These are phyloP conservation scores for Lagria hirta DNA, from an alignment of 2,888 invertebrate genomes.

Conservation along the genomic window DNA sequence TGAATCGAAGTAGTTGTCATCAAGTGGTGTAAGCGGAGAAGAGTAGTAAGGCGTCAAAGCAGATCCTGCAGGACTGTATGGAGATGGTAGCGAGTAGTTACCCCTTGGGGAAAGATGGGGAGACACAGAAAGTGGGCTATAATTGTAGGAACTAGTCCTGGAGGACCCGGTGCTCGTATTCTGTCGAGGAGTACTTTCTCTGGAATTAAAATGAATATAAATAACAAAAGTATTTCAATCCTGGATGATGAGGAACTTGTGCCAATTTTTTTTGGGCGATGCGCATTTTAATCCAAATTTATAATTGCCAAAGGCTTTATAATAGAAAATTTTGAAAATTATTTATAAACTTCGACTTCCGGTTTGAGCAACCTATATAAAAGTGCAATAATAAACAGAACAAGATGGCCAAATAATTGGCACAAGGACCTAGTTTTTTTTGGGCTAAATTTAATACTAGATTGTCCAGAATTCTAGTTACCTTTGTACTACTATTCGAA, in stretches of 20 bases:
- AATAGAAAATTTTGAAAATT: no score
- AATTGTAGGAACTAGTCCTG: slow-evolving; percentile 53
- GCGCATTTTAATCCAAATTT: no score
- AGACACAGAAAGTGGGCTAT: slow-evolving; percentile 53
- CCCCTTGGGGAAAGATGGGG: slow-evolving; percentile 52
- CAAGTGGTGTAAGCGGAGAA: slow-evolving; percentile 49
- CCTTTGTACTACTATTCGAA: slow-evolving; percentile 83
- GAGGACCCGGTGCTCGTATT: slow-evolving; percentile 57
- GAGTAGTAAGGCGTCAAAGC: slow-evolving; percentile 51
- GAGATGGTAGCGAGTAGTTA: slow-evolving; percentile 24
- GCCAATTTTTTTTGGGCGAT: no score
- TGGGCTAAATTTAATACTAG: slow-evolving; percentile 4
- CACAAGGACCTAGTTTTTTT: slow-evolving; percentile 2
- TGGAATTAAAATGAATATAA: slow-evolving; percentile 31
- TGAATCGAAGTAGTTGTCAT: slow-evolving; percentile 47
- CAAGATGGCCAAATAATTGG: slow-evolving; percentile 8
- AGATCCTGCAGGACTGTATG: slow-evolving; percentile 56
- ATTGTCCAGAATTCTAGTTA: slow-evolving; percentile 46
- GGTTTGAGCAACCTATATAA: slow-evolving; percentile 5
- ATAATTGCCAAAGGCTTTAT: no score
- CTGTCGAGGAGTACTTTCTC: slow-evolving; percentile 43
- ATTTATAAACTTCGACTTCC: no score
- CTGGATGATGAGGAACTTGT: no score
- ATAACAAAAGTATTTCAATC: no score
- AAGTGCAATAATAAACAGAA: slow-evolving; percentile 16